Evolutionary conservation across 2,888 invertebrate species (phyloP).

Genomic region (Pandemis corylana): DNA sequence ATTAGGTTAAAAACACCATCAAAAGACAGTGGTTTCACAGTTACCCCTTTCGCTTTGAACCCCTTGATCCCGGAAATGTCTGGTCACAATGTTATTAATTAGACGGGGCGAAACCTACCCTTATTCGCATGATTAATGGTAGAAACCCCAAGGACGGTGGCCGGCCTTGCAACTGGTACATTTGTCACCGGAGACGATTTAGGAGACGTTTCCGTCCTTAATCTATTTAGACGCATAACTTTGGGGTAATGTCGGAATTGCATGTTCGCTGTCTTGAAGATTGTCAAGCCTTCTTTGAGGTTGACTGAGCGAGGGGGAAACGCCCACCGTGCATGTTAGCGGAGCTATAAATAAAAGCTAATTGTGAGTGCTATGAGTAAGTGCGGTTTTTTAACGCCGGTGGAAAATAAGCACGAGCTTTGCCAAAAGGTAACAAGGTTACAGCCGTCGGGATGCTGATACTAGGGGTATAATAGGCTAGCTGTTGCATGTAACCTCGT

Average conservation of each 20-base stretch:
- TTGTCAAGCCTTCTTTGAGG: constrained; percentile 33
- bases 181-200: constrained; percentile 50
- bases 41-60: constrained; percentile 38
- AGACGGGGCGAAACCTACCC: constrained; percentile 49
- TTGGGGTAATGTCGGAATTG: constrained; percentile 47
- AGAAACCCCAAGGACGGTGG: constrained; percentile 54
- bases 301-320: constrained; percentile 31
- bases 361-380: neutral
- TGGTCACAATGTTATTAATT: constrained; percentile 36
- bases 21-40: constrained; percentile 7
- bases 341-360: constrained; percentile 7
- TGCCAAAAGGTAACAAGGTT: neutral
- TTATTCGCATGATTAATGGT: constrained; percentile 63
- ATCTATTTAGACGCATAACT: constrained; percentile 39
- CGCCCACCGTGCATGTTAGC: constrained; percentile 10
- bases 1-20: constrained; percentile 4
- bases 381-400: neutral
- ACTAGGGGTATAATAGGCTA: neutral
- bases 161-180: constrained; percentile 46
- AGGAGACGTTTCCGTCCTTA: constrained; percentile 40
- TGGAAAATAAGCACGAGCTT: neutral
- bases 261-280: constrained; percentile 44
- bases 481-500: too few relatives aligned
- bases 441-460: neutral
- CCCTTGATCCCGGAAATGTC: constrained; percentile 21